A percentile compares a stretch with the other conserved stretches of the same genome.
Conservation (phyloP, 2,797 vertebrate species). For the Sebastes alutus region DNA sequence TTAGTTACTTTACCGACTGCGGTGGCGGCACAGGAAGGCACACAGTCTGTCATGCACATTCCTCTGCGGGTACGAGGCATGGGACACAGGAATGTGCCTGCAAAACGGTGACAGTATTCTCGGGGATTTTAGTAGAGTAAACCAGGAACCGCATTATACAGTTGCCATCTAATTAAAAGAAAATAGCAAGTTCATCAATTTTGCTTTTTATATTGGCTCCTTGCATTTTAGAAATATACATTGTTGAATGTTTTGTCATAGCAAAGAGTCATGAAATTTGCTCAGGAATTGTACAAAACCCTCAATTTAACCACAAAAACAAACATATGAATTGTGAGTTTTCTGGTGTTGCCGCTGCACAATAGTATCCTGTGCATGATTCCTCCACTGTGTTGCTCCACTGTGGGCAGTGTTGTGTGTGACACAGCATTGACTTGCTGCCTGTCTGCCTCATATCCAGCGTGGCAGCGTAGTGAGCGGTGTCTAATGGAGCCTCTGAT, state of each 20-base stretch:
- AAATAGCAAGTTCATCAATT: constrained; percentile 26
- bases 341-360: not conserved
- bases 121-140: constrained; percentile 40
- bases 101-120: constrained; percentile 58
- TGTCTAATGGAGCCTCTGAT: constrained; percentile 84
- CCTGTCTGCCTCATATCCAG: constrained; percentile 66
- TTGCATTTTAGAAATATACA: not conserved
- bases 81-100: constrained; percentile 56
- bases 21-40: constrained; percentile 73
- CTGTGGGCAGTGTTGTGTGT: constrained; percentile 59
- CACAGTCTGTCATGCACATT: constrained; percentile 71
- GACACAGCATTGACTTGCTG: constrained; percentile 64
- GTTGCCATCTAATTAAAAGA: constrained; percentile 61
- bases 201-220: constrained; percentile 7
- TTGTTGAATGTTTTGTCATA: not conserved
- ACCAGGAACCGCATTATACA: constrained; percentile 56
- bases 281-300: not conserved
- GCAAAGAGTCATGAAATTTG: not conserved
- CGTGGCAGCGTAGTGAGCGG: constrained; percentile 69
- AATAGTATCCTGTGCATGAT: not conserved
- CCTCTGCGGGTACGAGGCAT: constrained; percentile 52
- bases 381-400: constrained; percentile 32
- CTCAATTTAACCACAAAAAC: not conserved
- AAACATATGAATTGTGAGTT: constrained; percentile 17
- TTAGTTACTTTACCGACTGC: constrained; percentile 78